Evolutionary conservation across 2,888 invertebrate species (phyloP).

Genomic region (Bellardia bayeri): DNA sequence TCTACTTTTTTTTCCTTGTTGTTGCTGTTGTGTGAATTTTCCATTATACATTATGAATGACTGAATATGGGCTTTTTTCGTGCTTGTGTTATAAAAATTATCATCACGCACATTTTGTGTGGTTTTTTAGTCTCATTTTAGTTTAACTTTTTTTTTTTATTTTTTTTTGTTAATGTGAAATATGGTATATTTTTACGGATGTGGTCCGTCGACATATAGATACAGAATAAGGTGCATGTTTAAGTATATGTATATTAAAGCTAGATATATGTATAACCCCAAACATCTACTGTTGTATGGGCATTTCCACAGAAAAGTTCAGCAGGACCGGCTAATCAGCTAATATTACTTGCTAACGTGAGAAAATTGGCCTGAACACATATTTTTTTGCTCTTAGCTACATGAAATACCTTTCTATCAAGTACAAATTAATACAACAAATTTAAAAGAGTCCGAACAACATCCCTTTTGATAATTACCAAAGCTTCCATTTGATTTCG

Average conservation of each 20-base stretch:
- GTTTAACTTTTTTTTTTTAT: not conserved
- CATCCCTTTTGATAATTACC: too few relatives aligned
- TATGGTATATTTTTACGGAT: conserved; percentile 30
- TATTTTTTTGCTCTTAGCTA: too few relatives aligned
- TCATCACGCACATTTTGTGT: conserved; percentile 19
- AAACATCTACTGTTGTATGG: not conserved
- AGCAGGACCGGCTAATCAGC: too few relatives aligned
- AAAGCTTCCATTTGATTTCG: too few relatives aligned
- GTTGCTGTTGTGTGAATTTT: not conserved
- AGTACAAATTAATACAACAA: too few relatives aligned
- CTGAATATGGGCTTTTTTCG: not conserved
- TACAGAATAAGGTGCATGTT: not conserved
- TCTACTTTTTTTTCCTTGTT: not conserved
- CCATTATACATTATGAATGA: not conserved
- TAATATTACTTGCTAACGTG: too few relatives aligned
- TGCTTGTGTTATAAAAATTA: conserved; percentile 29
- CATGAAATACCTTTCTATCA: too few relatives aligned
- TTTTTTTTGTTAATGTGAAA: conserved; percentile 8
- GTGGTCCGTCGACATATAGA: not conserved
- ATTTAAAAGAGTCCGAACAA: too few relatives aligned
- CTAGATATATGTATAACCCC: not conserved
- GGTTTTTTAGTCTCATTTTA: not conserved
- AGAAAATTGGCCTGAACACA: too few relatives aligned
- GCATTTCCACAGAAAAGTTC: not conserved
- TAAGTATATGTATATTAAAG: not conserved